Conservation (phyloP, 1,140 invertebrate species). For the Hypsibius dujardini region DNA sequence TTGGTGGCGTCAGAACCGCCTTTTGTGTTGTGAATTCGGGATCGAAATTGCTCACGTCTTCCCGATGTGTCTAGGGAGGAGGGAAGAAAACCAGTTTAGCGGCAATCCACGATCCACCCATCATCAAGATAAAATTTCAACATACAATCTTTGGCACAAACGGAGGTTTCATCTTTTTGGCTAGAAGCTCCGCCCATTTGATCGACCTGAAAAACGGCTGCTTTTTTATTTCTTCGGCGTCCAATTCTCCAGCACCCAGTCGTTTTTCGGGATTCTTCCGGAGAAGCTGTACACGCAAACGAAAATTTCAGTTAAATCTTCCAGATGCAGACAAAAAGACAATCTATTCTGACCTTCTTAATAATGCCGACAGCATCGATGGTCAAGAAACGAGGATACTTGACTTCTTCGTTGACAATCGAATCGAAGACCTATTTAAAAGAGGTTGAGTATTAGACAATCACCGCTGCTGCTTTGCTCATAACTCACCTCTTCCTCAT, state of each 20-base stretch:
- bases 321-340: constrained; percentile 17
- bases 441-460: too few relatives aligned
- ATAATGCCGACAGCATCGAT: constrained; percentile 96
- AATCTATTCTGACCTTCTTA: constrained; percentile 55
- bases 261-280: constrained; percentile 91
- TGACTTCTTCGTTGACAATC: constrained; percentile 97
- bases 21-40: constrained; percentile 96
- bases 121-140: constrained; percentile 25
- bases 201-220: constrained; percentile 80
- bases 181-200: constrained; percentile 81
- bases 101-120: too few relatives aligned
- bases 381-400: constrained; percentile 89
- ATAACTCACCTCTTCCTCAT: constrained; percentile 99
- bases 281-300: constrained; percentile 49
- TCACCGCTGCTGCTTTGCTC: too few relatives aligned
- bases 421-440: constrained; percentile 99
- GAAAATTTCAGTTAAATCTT: constrained; percentile 18
- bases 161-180: constrained; percentile 79
- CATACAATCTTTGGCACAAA: constrained; percentile 91
- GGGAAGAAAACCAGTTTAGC: too few relatives aligned
- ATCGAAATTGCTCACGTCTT: constrained; percentile 99
- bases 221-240: constrained; percentile 98
- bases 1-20: constrained; percentile 84
- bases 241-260: constrained; percentile 86
- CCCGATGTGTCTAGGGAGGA: constrained; percentile 49